Evolutionary conservation across 2,113 vertebrate genomes (phyloP), one percentile per base, ranked within the genome.

Genomic region (Eolophus roseicapilla): DNA sequence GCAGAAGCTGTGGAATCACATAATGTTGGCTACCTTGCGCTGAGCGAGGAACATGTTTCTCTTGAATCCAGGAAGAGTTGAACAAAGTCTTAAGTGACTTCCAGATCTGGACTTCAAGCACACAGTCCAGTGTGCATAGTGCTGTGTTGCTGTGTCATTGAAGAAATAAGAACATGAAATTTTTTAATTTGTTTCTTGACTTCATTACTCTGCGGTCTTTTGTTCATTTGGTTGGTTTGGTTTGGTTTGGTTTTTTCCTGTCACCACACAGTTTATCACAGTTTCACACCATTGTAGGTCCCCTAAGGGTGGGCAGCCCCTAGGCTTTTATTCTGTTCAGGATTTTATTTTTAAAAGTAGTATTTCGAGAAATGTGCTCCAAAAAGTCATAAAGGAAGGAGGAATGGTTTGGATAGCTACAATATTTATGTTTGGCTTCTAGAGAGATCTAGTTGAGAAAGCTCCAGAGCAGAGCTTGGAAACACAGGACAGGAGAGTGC

Each of bases 221-320:
- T 43, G 3, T 3, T 79, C 33, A 3, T 15, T n/a, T 60, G 9
- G 8, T 50, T 59, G 3, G 3, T 10, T 37, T 57, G 12, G 1
- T 82, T 64, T 10, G 21, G 0, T 35, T 47, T 14, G 4, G 19
- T 41, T 57, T 41, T 75, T 70, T 63, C 14, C 11, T 77, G 18
- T 24, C 6, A 68, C 24, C 31, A 50, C 19, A 33, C 1, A 33
- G 14, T 31, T 91, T 53, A 53, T 25, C 24, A 53, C 17, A 57
- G 44, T 88, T 90, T 55, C 12, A 63, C 29, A 74, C 11, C 9
- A 59, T 7, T 55, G 11, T 47, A 47, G 16, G 19, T 75, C 14
- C n/a, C 1, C 0, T 68, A 79, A 76, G n/a, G 50, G 14, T 29
- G 19, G 13, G 6, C 6, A 55, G n/a, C 0, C 0, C 19, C 4